phyloP scores from a whole-genome alignment of 2,888 invertebrate genomes.

The Hypena proboscidalis region DNA sequence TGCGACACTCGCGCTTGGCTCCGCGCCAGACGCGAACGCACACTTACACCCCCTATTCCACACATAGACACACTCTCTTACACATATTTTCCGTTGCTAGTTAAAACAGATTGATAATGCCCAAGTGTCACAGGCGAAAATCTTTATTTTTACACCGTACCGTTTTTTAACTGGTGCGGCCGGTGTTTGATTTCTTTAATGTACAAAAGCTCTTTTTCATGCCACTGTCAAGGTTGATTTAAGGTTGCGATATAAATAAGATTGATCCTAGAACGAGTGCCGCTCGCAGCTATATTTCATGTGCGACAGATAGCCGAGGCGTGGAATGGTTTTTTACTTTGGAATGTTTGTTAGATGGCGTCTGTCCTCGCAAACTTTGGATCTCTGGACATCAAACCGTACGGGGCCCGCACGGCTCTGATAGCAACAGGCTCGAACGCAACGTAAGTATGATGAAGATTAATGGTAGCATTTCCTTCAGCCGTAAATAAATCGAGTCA shows the following conservation, averaged over 20 bases:
- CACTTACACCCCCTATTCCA: constrained; percentile 39
- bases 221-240: constrained; percentile 83
- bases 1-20: constrained; percentile 48
- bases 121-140: constrained; percentile 76
- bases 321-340: constrained; percentile 36
- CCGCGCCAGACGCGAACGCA: constrained; percentile 49
- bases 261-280: constrained; percentile 56
- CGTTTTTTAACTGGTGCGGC: constrained; percentile 54
- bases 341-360: constrained; percentile 72
- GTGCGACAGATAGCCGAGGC: constrained; percentile 43
- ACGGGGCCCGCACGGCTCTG: constrained; percentile 80
- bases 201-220: constrained; percentile 73
- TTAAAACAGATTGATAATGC: constrained; percentile 82
- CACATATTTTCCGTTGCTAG: constrained; percentile 67
- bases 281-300: constrained; percentile 60
- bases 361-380: constrained; percentile 85
- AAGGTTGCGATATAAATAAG: constrained; percentile 80
- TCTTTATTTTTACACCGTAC: constrained; percentile 70
- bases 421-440: constrained; percentile 86
- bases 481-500: background rate
- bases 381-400: constrained; percentile 86
- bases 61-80: constrained; percentile 37
- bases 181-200: constrained; percentile 73
- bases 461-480: background rate
- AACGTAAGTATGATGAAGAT: constrained; percentile 78